Evolutionary conservation across 2,888 invertebrate species (phyloP).

Genomic region (Marronus borbonicus): DNA sequence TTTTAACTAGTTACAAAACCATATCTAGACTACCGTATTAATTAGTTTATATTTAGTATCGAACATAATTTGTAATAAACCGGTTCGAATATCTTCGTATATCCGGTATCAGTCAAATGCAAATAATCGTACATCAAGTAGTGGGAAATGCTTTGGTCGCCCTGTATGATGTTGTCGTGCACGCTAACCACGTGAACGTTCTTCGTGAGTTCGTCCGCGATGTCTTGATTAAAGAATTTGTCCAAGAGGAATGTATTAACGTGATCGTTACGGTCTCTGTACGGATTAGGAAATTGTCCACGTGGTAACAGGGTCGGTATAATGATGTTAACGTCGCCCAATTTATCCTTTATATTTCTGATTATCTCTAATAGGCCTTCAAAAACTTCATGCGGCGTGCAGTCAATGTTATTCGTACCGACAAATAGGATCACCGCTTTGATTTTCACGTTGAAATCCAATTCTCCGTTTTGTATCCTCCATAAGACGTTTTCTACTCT

Average conservation of each 20-base stretch:
- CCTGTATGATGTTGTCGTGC: constrained; percentile 68
- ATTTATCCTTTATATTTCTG: constrained; percentile 72
- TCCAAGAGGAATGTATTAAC: constrained; percentile 74
- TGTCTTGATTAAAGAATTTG: constrained; percentile 66
- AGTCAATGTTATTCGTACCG: constrained; percentile 79
- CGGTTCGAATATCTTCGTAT: constrained; percentile 75
- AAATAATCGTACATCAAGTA: constrained; percentile 81
- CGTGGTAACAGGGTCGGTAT: constrained; percentile 79
- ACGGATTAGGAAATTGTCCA: constrained; percentile 77
- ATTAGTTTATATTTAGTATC: constrained; percentile 43
- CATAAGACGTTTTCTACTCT: constrained; percentile 79
- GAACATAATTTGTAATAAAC: constrained; percentile 70
- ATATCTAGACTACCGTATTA: neutral
- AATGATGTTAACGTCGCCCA: constrained; percentile 72
- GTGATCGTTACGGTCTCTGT: constrained; percentile 74
- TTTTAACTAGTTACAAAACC: neutral
- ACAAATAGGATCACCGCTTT: constrained; percentile 78
- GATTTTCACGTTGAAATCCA: constrained; percentile 78
- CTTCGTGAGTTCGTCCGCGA: constrained; percentile 64
- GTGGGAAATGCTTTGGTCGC: constrained; percentile 75
- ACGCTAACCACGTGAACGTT: constrained; percentile 67
- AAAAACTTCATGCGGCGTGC: constrained; percentile 75
- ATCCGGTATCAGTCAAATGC: constrained; percentile 78
- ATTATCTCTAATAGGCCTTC: constrained; percentile 77
- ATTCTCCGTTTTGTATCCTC: constrained; percentile 79